Evolutionary conservation across 2,797 vertebrate genomes (phyloP).

Genomic region (Sebastes ruberrimus): DNA sequence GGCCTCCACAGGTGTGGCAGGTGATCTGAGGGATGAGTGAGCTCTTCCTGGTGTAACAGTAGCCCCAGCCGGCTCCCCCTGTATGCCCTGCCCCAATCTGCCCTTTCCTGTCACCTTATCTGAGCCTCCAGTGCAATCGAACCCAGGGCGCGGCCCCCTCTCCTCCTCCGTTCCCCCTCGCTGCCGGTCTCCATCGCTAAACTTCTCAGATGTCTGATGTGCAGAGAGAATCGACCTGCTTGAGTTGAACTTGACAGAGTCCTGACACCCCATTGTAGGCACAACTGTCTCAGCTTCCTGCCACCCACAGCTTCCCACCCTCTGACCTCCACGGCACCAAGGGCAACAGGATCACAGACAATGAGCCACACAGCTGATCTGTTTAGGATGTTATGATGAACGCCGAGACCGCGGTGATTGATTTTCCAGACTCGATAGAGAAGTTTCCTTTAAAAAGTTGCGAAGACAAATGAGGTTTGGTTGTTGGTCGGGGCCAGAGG

Average conservation of each 20-base stretch:
- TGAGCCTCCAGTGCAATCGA: constrained; percentile 66
- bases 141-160: constrained; percentile 46
- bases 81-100: constrained; percentile 41
- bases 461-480: constrained; percentile 36
- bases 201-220: constrained; percentile 67
- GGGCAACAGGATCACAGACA: constrained; percentile 29
- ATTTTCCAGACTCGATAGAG: constrained; percentile 22
- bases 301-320: constrained; percentile 54
- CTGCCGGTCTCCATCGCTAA: constrained; percentile 33
- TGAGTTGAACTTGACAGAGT: constrained; percentile 63
- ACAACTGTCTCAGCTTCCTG: constrained; percentile 53
- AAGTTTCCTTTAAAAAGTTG: constrained; percentile 29
- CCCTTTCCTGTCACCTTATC: constrained; percentile 75
- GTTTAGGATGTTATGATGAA: constrained; percentile 7
- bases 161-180: constrained; percentile 27
- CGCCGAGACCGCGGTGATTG: background rate
- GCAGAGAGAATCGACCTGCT: constrained; percentile 59
- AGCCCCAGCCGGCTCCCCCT: constrained; percentile 28
- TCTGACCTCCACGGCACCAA: constrained; percentile 45
- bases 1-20: constrained; percentile 63
- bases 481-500: constrained; percentile 37
- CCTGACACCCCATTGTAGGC: constrained; percentile 56
- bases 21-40: constrained; percentile 78
- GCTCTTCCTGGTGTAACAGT: constrained; percentile 69
- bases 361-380: background rate